Evolutionary conservation across 2,113 vertebrate species (phyloP), one percentile per base, ranked within the genome.

Genomic region (Myrmecobius fasciatus): DNA sequence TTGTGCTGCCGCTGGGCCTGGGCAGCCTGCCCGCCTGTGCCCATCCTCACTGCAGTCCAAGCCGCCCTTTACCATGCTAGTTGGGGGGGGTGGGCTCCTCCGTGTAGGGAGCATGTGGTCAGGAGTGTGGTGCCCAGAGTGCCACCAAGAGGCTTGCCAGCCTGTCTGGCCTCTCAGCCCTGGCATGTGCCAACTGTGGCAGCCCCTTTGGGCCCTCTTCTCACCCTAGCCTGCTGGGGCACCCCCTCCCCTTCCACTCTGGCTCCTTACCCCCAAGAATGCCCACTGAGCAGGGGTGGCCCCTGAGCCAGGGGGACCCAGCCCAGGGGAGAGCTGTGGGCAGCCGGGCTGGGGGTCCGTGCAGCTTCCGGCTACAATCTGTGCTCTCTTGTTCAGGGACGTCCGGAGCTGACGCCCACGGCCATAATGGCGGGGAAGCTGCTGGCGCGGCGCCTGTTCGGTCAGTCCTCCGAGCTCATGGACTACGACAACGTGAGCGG

Each of bases 331-430:
- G 11, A 48, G 53, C 25, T 10, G 25, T 20, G 25, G 91, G 53
- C 20, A 24, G 88, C 4, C 47, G 51, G 0, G 1, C 36, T 28
- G 47, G 53, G 26, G 14, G 12, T 56, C 90, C 90, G 52, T 93
- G 75, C 53, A 49, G 75, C 26, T 26, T 10, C 9, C 0, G 49
- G 53, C 52, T 89, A 17, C 96, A 88, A 28, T 95, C 31, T 91
- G 5, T 90, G 43, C 46, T 97, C 43, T 97, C 20, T 96, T 53
- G 56, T 2, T 49, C 56, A 99, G 99, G 99, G 99, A 93, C 99
- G 99, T 52, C 99, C 99, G 14, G 99, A 99, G 92, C 98, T 99
- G 97, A 99, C 99, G 5, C 99, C 99, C 4, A 99, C 99, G 0
- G 99, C 99, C 46, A 98, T 99, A 92, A 99, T 99, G 97, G 99